Percentiles rank a stretch among this genome's conserved stretches.
phyloP scores from a whole-genome alignment of 1,140 invertebrate species.

The Cydia fagiglandana region DNA sequence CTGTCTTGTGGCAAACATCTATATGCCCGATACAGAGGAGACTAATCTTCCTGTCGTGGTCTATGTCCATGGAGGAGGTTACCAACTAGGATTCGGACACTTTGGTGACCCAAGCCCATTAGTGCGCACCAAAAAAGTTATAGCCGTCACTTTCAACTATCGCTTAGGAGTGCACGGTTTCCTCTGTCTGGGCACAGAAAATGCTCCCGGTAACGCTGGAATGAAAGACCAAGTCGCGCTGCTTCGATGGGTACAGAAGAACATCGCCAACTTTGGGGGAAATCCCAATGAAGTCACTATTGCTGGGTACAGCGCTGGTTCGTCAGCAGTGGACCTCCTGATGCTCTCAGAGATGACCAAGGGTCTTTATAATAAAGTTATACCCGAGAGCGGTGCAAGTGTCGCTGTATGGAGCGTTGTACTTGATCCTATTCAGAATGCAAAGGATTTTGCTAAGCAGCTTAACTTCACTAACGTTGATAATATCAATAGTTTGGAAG shows the following conservation, averaged over 20 bases:
- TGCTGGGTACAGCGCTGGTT: slow-evolving; percentile 46
- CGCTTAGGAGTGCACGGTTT: slow-evolving; percentile 50
- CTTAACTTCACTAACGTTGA: slow-evolving; percentile 42
- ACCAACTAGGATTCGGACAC: not conserved
- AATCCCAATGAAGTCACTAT: slow-evolving; percentile 52
- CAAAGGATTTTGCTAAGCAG: slow-evolving; percentile 40
- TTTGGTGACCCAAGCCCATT: not conserved
- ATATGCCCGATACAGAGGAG: not conserved
- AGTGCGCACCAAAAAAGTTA: slow-evolving; percentile 36
- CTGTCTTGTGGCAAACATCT: not conserved
- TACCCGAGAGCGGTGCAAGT: slow-evolving; percentile 46
- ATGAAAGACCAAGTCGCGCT: slow-evolving; percentile 57
- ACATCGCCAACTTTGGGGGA: slow-evolving; percentile 51
- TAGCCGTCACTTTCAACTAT: slow-evolving; percentile 51
- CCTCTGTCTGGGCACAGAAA: slow-evolving; percentile 51
- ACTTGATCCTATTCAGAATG: slow-evolving; percentile 43
- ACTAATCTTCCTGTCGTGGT: slow-evolving; percentile 1
- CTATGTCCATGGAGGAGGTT: slow-evolving; percentile 2
- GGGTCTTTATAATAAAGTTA: slow-evolving; percentile 51
- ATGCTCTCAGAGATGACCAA: slow-evolving; percentile 41
- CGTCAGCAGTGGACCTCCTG: slow-evolving; percentile 43
- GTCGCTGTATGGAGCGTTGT: slow-evolving; percentile 41
- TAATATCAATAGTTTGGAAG: slow-evolving; percentile 44
- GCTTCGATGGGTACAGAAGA: slow-evolving; percentile 51
- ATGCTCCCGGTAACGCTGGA: slow-evolving; percentile 52